Base-by-base conservation (phyloP, 2,888 invertebrate species). In the Arrhopalites spinosus region DNA sequence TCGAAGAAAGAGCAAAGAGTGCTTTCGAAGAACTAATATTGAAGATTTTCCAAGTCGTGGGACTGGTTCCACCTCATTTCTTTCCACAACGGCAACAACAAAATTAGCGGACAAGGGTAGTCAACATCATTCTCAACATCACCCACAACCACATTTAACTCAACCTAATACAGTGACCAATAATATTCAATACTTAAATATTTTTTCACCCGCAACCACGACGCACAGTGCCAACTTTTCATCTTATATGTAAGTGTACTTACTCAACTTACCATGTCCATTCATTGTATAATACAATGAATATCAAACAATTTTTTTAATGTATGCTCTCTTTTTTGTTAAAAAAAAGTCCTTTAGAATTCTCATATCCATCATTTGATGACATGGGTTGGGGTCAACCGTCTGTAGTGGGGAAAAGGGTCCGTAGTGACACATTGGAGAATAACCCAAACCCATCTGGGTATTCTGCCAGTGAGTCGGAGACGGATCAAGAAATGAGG, bases 361-460 rank as follows among this genome's bases (percentile, higher is more conserved):
- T 27, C 2, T 61, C 45, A 0, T 63, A 36, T 23, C 20, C 43
- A 1, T 71, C 43, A 11, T 71, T 59, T 61, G 59, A 71, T 71
- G 71, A 47, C 36, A 81, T 81, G 81, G 81, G 81, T 75, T 81
- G 81, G 81, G 78, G 80, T 56, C 81, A 81, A 74, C 80, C 81
- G 25, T 66, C 71, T 45, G 74, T 74, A 69, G n/a, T n/a, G 5
- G 81, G 81, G 30, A 80, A 81, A 75, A 78, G 80, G 75, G 79
- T 75, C 50, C 78, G 61, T 36, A 56, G 17, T 68, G 74, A 74
- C 77, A 69, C 76, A 76, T 67, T 74, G 74, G 75, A 73, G 27
- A 73, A 69, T 63, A 66, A 69, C 30, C 53, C 47, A 13, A 59
- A 77, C 23, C n/a, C n/a, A n/a, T 76, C 73, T 5, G 76, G 63